A percentile compares a stretch with the other conserved stretches of the same genome.
These are phyloP conservation scores for Metopolophium dirhodum DNA, from an alignment of 1,140 invertebrate species.

Conservation along the genomic window DNA sequence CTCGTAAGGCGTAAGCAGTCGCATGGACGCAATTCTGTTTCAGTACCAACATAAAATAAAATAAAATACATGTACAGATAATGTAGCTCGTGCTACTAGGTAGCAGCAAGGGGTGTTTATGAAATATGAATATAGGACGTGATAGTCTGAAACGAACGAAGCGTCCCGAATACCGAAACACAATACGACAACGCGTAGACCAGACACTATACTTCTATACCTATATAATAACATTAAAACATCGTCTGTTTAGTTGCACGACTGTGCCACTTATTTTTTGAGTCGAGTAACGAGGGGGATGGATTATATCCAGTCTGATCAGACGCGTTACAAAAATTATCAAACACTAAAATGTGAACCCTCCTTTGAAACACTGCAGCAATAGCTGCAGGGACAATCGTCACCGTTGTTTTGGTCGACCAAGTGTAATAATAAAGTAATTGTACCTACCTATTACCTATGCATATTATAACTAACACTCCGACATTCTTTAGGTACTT, in stretches of 20 bases:
- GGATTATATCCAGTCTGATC: not conserved
- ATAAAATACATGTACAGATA: not conserved
- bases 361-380: not conserved
- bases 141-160: not conserved
- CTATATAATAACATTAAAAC: not conserved
- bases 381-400: not conserved
- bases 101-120: not conserved
- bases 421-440: not conserved
- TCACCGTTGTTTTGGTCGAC: not conserved
- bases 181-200: not conserved
- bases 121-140: not conserved
- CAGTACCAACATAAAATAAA: constrained; percentile 1
- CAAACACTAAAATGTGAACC: not conserved
- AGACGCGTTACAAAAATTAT: not conserved
- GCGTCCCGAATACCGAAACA: not conserved
- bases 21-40: not conserved
- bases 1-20: not conserved
- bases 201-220: no score
- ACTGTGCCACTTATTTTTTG: not conserved
- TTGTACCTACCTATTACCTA: not conserved
- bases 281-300: not conserved
- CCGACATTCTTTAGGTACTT: not conserved
- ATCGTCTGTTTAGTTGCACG: not conserved
- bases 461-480: not conserved
- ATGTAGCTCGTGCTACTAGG: not conserved